These are phyloP conservation scores for Hanleya hanleyi DNA, from an alignment of 2,888 invertebrate species.

Conservation along the genomic window DNA sequence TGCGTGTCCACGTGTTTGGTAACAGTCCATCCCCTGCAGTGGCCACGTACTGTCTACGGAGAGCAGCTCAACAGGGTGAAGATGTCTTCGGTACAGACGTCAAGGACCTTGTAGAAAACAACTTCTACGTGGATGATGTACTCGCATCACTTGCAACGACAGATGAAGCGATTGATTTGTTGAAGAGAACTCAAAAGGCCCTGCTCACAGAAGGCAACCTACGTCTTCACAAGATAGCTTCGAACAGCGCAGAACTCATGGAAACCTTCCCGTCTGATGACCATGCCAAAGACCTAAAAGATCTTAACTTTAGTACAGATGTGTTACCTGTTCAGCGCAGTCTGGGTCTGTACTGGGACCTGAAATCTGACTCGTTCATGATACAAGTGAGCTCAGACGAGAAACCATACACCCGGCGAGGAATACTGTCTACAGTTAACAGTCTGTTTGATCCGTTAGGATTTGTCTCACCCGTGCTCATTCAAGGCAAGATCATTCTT, in stretches of 20 bases:
- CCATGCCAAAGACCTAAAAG: conserved; percentile 34
- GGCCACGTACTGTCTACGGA: too few relatives aligned
- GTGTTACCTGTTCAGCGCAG: conserved; percentile 3
- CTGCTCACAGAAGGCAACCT: conserved; percentile 30
- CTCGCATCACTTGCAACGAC: too few relatives aligned
- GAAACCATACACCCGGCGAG: conserved; percentile 35
- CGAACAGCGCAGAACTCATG: conserved; percentile 38
- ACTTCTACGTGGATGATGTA: too few relatives aligned
- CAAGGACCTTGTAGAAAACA: too few relatives aligned
- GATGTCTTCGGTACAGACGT: too few relatives aligned
- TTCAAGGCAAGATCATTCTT: conserved; percentile 42
- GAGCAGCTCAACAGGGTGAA: too few relatives aligned
- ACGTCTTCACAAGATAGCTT: conserved; percentile 43
- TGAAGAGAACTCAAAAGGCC: conserved; percentile 36
- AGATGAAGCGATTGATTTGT: too few relatives aligned
- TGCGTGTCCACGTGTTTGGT: too few relatives aligned
- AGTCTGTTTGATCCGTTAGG: conserved; percentile 44
- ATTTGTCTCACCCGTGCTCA: conserved; percentile 37
- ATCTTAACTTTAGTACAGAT: conserved; percentile 29
- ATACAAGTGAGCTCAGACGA: conserved; percentile 21
- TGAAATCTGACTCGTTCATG: conserved; percentile 30
- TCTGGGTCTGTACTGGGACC: conserved; percentile 31
- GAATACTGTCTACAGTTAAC: conserved; percentile 35
- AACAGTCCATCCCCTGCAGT: too few relatives aligned
- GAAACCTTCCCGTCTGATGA: conserved; percentile 37